Evolutionary conservation across 2,113 vertebrate species (phyloP), one percentile per base, ranked within the genome.

Genomic region (Macaca mulatta): DNA sequence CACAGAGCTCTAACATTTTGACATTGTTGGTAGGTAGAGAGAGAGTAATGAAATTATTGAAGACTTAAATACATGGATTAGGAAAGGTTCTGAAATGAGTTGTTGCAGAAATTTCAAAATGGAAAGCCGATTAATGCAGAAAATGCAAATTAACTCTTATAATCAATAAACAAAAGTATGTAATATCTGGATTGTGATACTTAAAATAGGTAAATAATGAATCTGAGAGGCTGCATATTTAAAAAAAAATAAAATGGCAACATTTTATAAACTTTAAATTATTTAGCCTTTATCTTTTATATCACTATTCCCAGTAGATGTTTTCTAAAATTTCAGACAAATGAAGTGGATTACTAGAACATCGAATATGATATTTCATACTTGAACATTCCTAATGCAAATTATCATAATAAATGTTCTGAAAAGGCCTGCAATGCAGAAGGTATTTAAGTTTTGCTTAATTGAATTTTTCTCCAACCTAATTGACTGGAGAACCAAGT

Each of bases 11-110:
- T 98, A 98, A 97, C 94, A 98, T 98, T 98, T 98, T 88, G 98
- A 96, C 96, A 98, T 97, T 97, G 96, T 97, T 98, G 83, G 95
- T 98, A 97, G 97, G 95, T 98, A 82, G 98, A 97, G 94, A 50
- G 94, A 55, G 97, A 98, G 96, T 97, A 98, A 94, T 90, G 96
- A 98, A 98, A 98, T 97, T 97, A 98, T 97, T 98, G 97, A 97
- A 98, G 97, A 98, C 89, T 98, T 98, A 98, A 98, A 98, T 96
- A 98, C 97, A 98, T 98, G 96, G 98, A 98, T 98, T 98, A 98
- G 88, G 95, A 98, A 98, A 98, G 86, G 91, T 98, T 98, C 97
- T 98, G 96, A 98, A 98, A 98, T 97, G 97, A 98, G 93, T 98
- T 98, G 90, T 97, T 98, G 97, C 97, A 97, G 87, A 98, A 97